These are phyloP conservation scores for Limnephilus auricula DNA, from an alignment of 2,888 invertebrate genomes.

Conservation along the genomic window DNA sequence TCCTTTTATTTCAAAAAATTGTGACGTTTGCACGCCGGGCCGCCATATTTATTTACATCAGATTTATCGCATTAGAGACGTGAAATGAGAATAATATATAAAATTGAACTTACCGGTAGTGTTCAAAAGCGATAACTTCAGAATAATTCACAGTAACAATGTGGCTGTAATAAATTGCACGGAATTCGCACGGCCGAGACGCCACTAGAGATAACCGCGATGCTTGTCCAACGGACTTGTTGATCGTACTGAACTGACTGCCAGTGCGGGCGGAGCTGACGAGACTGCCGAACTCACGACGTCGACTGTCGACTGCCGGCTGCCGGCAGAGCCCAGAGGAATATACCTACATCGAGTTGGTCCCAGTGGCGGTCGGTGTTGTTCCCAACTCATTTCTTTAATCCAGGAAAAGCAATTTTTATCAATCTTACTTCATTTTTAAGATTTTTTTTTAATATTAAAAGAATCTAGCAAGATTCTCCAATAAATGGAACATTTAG, in stretches of 20 bases:
- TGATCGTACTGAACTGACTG: not conserved
- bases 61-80: not conserved
- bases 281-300: no score
- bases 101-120: not conserved
- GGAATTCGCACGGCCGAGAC: not conserved
- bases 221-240: not conserved
- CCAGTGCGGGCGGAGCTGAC: no score
- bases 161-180: not conserved
- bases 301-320: no score
- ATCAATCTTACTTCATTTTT: not conserved
- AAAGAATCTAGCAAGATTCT: not conserved
- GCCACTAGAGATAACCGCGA: not conserved
- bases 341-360: not conserved
- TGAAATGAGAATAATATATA: not conserved
- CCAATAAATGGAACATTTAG: not conserved
- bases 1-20: not conserved
- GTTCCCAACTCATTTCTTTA: not conserved
- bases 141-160: not conserved
- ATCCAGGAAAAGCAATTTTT: not conserved
- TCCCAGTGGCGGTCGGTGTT: not conserved
- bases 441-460: not conserved
- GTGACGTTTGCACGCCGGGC: not conserved
- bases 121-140: not conserved
- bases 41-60: not conserved
- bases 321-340: not conserved